Percentiles rank a stretch among this genome's conserved stretches.
These are phyloP conservation scores for Biston stratarius DNA, from an alignment of 2,888 invertebrate genomes.

Conservation along the genomic window DNA sequence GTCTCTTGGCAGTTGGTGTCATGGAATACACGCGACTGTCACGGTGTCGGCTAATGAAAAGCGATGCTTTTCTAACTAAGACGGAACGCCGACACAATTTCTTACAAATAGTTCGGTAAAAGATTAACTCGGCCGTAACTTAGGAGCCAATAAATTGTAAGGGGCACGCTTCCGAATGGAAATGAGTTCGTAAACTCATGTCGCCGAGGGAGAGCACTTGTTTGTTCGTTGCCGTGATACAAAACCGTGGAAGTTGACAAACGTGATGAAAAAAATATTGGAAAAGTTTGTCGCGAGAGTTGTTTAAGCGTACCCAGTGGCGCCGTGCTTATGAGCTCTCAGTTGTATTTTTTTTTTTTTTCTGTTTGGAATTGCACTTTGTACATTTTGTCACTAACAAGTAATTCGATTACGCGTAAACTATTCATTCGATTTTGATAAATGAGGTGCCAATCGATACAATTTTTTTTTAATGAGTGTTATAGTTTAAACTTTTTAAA, in stretches of 20 bases:
- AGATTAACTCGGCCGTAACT: slow-evolving; percentile 60
- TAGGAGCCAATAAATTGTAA: slow-evolving; percentile 65
- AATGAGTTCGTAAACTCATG: slow-evolving; percentile 74
- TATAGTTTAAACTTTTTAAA: no score
- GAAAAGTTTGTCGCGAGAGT: slow-evolving; percentile 69
- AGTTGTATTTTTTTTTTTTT: slow-evolving; percentile 17
- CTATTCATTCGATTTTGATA: no score
- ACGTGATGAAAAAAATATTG: slow-evolving; percentile 81
- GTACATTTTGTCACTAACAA: no score
- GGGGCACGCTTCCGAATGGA: slow-evolving; percentile 66
- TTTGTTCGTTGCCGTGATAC: slow-evolving; percentile 77
- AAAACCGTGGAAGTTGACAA: slow-evolving; percentile 67
- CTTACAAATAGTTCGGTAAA: slow-evolving; percentile 47
- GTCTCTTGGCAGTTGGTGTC: slow-evolving; percentile 56
- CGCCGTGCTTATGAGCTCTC: slow-evolving; percentile 51
- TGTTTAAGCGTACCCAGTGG: slow-evolving; percentile 60
- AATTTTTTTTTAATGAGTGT: no score
- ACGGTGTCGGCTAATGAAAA: slow-evolving; percentile 70
- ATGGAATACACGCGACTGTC: slow-evolving; percentile 61
- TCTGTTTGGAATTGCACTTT: background rate
- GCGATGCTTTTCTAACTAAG: slow-evolving; percentile 74
- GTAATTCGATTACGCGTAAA: no score
- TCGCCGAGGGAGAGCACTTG: slow-evolving; percentile 69
- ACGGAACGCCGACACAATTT: slow-evolving; percentile 60
- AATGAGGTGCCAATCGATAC: no score